Evolutionary conservation across 2,888 invertebrate genomes (phyloP).

Genomic region (Rosalia funebris): DNA sequence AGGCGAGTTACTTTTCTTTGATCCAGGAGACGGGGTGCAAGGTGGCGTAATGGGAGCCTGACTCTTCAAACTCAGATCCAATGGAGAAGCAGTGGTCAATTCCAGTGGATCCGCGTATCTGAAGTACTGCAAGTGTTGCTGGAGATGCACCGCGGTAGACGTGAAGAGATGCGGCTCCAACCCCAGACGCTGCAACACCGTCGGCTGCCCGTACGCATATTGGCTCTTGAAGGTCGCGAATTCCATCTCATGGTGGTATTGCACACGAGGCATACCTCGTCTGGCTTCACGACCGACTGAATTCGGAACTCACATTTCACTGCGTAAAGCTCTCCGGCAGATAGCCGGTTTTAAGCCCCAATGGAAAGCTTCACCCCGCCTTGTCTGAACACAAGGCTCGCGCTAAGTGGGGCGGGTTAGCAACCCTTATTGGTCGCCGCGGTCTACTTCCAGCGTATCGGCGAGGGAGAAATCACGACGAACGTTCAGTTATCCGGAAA

Average conservation of each 20-base stretch:
- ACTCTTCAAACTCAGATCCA: conserved; percentile 80
- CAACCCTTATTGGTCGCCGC: conserved; percentile 39
- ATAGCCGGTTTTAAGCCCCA: conserved; percentile 49
- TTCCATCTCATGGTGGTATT: conserved; percentile 58
- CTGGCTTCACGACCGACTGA: conserved; percentile 47
- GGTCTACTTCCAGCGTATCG: conserved; percentile 50
- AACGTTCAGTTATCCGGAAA: conserved; percentile 48
- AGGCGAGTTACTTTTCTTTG: conserved; percentile 39
- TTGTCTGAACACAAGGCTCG: conserved; percentile 50
- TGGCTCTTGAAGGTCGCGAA: conserved; percentile 52
- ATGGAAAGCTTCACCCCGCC: conserved; percentile 56
- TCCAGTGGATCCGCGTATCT: conserved; percentile 69
- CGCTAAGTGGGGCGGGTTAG: conserved; percentile 56
- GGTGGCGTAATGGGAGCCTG: conserved; percentile 79
- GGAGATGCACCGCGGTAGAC: conserved; percentile 50
- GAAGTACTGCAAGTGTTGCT: conserved; percentile 69
- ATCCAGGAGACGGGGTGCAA: conserved; percentile 75
- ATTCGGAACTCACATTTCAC: conserved; percentile 29
- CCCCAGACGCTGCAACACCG: conserved; percentile 57
- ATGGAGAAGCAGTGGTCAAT: conserved; percentile 67
- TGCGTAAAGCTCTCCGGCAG: conserved; percentile 32
- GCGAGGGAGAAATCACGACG: conserved; percentile 51
- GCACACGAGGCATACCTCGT: conserved; percentile 62
- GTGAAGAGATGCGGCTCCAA: conserved; percentile 56
- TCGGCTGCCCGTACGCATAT: conserved; percentile 47